Percentiles rank a stretch among this genome's conserved stretches.
Evolutionary conservation across 2,888 invertebrate species (phyloP).

Genomic region (Linyphia triangularis): DNA sequence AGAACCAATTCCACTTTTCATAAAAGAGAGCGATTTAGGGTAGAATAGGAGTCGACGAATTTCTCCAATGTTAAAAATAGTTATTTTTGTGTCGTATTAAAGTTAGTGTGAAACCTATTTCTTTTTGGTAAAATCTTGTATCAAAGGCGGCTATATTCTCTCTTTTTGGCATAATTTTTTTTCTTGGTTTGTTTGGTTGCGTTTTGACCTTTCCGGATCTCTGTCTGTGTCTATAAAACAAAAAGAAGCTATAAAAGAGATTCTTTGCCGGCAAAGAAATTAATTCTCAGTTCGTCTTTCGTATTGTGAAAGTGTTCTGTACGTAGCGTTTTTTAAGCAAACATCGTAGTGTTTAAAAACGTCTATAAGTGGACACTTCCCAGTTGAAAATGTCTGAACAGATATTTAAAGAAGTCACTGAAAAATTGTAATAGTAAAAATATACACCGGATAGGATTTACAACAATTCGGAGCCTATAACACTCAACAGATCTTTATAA

Average conservation of each 20-base stretch:
- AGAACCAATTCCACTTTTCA: too few relatives aligned
- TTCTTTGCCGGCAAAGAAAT: neutral
- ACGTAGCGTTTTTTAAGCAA: too few relatives aligned
- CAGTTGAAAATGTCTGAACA: too few relatives aligned
- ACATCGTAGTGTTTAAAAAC: too few relatives aligned
- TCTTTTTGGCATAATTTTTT: neutral
- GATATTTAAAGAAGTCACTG: too few relatives aligned
- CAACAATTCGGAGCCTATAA: too few relatives aligned
- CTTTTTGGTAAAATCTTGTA: neutral
- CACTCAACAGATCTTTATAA: too few relatives aligned
- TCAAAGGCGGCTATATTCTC: neutral
- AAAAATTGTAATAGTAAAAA: too few relatives aligned
- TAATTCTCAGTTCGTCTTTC: neutral
- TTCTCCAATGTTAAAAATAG: neutral
- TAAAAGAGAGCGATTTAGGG: too few relatives aligned
- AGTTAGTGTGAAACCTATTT: neutral
- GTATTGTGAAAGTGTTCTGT: too few relatives aligned
- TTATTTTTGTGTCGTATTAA: neutral
- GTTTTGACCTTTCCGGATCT: constrained; percentile 9
- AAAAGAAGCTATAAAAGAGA: neutral
- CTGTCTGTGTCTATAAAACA: constrained; percentile 9
- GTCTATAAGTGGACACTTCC: too few relatives aligned
- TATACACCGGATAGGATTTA: too few relatives aligned
- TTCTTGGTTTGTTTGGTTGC: constrained; percentile 14
- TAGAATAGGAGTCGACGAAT: neutral